A percentile compares a stretch with the other conserved stretches of the same genome.
These are phyloP conservation scores for Phocides pigmalion DNA, from an alignment of 1,140 invertebrate genomes.

Conservation along the genomic window DNA sequence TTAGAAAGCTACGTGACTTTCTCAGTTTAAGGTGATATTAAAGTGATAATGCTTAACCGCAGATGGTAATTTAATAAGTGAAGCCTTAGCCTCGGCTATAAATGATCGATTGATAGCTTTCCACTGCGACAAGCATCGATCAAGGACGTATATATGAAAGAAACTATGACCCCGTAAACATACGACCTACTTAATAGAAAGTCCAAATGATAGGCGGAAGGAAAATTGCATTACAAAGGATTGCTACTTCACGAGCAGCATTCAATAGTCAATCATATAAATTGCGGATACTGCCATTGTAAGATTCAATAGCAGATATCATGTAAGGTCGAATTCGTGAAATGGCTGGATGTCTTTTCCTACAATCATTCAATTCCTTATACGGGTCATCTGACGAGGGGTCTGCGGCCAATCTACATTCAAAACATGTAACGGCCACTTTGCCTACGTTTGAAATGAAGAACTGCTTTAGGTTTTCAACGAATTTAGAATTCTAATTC, in stretches of 20 bases:
- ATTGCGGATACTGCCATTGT: not conserved
- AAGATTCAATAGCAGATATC: constrained; percentile 14
- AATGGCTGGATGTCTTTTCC: constrained; percentile 21
- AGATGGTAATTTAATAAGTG: too few species aligned
- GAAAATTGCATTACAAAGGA: not conserved
- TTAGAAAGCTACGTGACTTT: too few species aligned
- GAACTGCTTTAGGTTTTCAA: not conserved
- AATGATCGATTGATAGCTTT: too few species aligned
- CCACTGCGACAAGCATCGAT: too few species aligned
- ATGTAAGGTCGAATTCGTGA: constrained; percentile 41
- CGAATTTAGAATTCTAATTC: not conserved
- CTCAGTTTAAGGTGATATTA: too few species aligned
- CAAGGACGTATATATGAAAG: too few species aligned
- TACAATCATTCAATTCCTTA: constrained; percentile 1
- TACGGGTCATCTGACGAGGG: not conserved
- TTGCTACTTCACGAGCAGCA: not conserved
- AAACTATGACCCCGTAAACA: not conserved
- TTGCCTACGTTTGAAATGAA: not conserved
- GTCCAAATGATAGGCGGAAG: not conserved
- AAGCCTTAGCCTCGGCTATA: too few species aligned
- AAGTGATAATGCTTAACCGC: too few species aligned
- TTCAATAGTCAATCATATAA: not conserved
- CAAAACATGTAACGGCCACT: not conserved
- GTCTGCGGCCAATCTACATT: not conserved
- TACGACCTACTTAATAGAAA: not conserved